Evolutionary conservation across 2,797 vertebrate species (phyloP), one percentile per base, ranked within the genome.

Genomic region (Peromyscus melanophrys): DNA sequence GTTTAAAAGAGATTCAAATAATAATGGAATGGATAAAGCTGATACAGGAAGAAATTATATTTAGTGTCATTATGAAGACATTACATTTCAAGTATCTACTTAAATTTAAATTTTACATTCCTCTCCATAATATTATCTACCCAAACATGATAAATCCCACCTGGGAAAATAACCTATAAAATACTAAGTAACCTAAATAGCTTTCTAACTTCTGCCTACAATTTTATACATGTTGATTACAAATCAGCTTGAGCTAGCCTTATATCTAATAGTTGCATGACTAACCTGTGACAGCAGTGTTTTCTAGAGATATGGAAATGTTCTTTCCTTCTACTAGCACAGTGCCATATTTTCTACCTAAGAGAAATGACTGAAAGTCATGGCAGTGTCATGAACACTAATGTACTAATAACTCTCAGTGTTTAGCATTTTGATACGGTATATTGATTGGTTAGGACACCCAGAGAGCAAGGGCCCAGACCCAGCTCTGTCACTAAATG

Each of bases 341-440:
- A 9, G 23, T 31, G 17, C 57, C 91, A 23, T 29, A 91, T 89
- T 95, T 94, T 61, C 25, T 89, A 69, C 16, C 4, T 67, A 52
- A 95, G 93, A 95, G 1, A 83, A 92, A 17, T 90, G 59, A 85
- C 46, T 94, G 29, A 88, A 96, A 91, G 91, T 29, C 67, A 92
- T 80, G 17, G 34, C 17, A 90, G 52, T 90, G 2, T 69, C 65
- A 49, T 61, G 25, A 65, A 81, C 81, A 85, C 6, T 27, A 89
- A 94, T 16, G 27, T 34, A 49, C 8, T 67, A 92, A 76, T 88
- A 87, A 8, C 12, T 95, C 17, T 83, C 49, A 67, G 84, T 83
- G 7, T 29, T 83, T 69, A 91, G 49, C 21, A 86, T 92, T 95
- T 94, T 80, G 37, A 27, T 23, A 46, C 89, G 21, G 14, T 71